Conservation (phyloP, 2,797 vertebrate species). For the Mastacembelus armatus region DNA sequence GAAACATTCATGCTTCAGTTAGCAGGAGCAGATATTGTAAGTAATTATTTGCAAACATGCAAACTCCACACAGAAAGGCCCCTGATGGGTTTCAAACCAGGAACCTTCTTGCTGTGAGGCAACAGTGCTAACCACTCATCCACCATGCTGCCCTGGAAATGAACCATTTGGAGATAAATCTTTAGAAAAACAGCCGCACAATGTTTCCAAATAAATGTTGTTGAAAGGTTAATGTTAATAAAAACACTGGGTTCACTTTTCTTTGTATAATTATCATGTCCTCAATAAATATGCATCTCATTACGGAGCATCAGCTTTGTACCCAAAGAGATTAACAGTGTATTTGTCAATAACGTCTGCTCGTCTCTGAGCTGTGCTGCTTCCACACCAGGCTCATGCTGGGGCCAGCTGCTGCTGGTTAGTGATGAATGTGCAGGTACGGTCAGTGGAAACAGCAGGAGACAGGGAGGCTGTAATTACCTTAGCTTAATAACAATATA, state of each 20-base stretch:
- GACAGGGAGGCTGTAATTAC: constrained; percentile 63
- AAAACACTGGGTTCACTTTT: no score
- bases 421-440: constrained; percentile 62
- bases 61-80: no score
- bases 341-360: constrained; percentile 28
- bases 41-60: no score
- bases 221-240: no score
- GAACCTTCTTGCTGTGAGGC: no score
- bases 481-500: constrained; percentile 72
- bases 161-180: no score
- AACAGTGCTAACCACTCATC: no score
- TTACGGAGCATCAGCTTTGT: background rate
- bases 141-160: no score
- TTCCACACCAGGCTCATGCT: constrained; percentile 8
- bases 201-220: no score
- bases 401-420: constrained; percentile 61
- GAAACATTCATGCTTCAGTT: background rate
- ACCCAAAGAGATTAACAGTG: constrained; percentile 1
- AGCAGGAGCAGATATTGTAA: background rate
- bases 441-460: constrained; percentile 54
- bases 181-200: no score
- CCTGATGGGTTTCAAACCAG: no score
- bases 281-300: constrained; percentile 2
- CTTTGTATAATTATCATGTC: constrained; percentile 4
- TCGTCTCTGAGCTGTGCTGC: constrained; percentile 13